Evolutionary conservation across 2,888 invertebrate genomes (phyloP).

Genomic region (Agrochola lychnidis): DNA sequence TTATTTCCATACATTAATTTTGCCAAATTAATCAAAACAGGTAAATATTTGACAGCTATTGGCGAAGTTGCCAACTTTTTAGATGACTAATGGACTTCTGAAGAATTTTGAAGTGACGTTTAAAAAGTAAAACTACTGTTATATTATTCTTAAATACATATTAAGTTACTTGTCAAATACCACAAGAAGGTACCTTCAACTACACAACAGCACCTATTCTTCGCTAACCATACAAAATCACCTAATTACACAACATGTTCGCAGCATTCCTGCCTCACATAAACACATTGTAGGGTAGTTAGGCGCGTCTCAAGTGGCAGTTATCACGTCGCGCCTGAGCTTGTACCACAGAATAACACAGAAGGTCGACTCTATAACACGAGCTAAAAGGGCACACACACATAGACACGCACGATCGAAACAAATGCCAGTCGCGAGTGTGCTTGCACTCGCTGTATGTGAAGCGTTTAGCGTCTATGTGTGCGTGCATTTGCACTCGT

Average conservation of each 20-base stretch:
- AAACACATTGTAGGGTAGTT: constrained; percentile 54
- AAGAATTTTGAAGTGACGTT: background rate
- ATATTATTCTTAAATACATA: background rate
- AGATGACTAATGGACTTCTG: background rate
- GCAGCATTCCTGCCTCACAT: constrained; percentile 39
- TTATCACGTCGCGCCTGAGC: constrained; percentile 51
- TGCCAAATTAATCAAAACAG: no score
- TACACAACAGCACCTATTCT: background rate
- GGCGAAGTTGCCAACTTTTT: no score
- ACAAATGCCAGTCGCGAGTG: no score
- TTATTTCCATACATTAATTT: no score
- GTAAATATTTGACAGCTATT: no score
- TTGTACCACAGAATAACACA: constrained; percentile 7
- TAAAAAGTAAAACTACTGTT: background rate
- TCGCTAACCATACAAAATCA: constrained; percentile 28
- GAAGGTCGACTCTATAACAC: background rate
- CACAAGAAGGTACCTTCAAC: background rate
- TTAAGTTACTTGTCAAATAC: background rate
- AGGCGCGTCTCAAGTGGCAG: constrained; percentile 53
- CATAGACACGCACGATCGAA: no score
- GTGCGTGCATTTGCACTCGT: background rate
- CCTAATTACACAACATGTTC: constrained; percentile 47
- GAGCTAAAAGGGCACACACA: background rate
- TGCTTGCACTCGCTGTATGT: no score
- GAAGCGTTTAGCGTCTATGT: background rate